Percentiles rank a stretch among this genome's conserved stretches.
These are phyloP conservation scores for Ptychodera flava DNA, from an alignment of 35 echinoderm and acorn worm genomes.

Conservation along the genomic window DNA sequence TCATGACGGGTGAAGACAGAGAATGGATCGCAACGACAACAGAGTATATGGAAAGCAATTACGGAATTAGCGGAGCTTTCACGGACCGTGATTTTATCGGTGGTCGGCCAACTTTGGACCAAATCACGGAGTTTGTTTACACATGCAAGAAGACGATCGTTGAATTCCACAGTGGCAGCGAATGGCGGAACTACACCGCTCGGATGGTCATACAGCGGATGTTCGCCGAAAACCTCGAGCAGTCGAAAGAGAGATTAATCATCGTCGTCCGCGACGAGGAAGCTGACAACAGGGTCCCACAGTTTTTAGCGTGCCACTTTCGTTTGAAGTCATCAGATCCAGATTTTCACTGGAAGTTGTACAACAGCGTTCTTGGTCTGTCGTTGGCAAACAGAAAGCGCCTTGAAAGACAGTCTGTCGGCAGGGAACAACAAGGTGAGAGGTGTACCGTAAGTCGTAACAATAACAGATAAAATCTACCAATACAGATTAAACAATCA, in stretches of 20 bases:
- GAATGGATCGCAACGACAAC: neutral
- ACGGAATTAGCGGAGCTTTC: neutral
- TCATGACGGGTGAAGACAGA: neutral
- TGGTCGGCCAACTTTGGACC: neutral
- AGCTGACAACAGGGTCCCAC: neutral
- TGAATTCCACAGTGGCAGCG: neutral
- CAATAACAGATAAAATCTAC: no score
- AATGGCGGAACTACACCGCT: neutral
- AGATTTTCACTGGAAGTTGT: neutral
- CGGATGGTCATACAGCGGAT: neutral
- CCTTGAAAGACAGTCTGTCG: no score
- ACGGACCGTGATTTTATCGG: neutral
- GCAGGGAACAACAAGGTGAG: no score
- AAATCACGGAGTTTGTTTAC: neutral
- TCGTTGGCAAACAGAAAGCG: neutral
- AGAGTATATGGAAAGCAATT: neutral
- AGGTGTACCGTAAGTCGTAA: no score
- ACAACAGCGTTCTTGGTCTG: neutral
- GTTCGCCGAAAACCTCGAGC: neutral
- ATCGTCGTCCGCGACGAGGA: neutral
- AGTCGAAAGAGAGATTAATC: neutral
- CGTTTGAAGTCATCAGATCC: neutral
- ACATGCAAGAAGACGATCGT: neutral
- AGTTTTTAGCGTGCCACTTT: neutral
- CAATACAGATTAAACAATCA: no score